phyloP scores from a whole-genome alignment of 2,113 vertebrate species.

The Scomber scombrus region DNA sequence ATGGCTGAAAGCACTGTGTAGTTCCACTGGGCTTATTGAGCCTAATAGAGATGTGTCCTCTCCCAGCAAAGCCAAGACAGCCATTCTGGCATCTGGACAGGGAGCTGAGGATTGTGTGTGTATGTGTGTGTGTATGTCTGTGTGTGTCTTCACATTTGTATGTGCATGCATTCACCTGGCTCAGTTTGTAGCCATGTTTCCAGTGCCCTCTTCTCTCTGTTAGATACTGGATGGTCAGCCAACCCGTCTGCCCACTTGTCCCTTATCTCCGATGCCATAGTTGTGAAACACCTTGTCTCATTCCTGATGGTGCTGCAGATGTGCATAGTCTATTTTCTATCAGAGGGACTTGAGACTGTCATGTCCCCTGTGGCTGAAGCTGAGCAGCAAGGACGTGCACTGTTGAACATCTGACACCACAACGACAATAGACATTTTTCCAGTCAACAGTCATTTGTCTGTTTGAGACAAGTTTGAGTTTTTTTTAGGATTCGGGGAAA shows the following conservation, averaged over 20 bases:
- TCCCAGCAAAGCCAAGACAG: slow-evolving; percentile 40
- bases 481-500: background rate
- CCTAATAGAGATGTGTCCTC: slow-evolving; percentile 51
- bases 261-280: slow-evolving; percentile 27
- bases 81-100: slow-evolving; percentile 38
- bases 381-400: slow-evolving; percentile 33
- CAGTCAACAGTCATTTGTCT: background rate
- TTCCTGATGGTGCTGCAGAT: slow-evolving; percentile 43
- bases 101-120: slow-evolving; percentile 22
- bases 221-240: slow-evolving; percentile 13
- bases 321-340: slow-evolving; percentile 41
- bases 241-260: slow-evolving; percentile 30
- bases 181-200: slow-evolving; percentile 6
- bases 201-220: slow-evolving; percentile 10
- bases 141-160: background rate
- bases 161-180: background rate
- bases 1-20: slow-evolving; percentile 52
- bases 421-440: background rate
- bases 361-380: slow-evolving; percentile 32
- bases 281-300: slow-evolving; percentile 37
- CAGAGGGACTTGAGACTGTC: slow-evolving; percentile 23
- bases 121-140: background rate
- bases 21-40: slow-evolving; percentile 49
- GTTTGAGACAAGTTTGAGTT: background rate
- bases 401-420: slow-evolving; percentile 22